These are phyloP conservation scores for Vicugna pacos DNA, from an alignment of 2,113 vertebrate genomes.

Conservation along the genomic window DNA sequence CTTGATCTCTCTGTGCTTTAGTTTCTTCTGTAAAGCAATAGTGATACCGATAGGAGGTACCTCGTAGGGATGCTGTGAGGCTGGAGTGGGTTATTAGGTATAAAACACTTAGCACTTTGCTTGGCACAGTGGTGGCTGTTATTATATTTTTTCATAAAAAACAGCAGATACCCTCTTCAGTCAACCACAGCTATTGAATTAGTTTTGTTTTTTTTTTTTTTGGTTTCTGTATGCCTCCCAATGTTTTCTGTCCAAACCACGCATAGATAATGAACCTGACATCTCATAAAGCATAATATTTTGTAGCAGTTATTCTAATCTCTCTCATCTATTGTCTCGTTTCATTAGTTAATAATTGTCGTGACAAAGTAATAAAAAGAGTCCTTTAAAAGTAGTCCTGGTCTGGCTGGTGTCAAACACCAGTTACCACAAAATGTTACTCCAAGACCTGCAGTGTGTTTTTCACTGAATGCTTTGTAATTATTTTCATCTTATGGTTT, in stretches of 20 bases:
- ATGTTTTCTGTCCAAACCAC: not conserved
- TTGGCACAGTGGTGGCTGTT: not conserved
- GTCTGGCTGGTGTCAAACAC: not conserved
- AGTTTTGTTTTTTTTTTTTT: not conserved
- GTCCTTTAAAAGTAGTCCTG: conserved; percentile 31
- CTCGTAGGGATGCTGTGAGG: not conserved
- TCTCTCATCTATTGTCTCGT: conserved; percentile 47
- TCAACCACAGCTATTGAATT: not conserved
- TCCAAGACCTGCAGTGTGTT: not conserved
- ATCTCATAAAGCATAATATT: conserved; percentile 28
- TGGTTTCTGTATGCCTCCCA: not conserved
- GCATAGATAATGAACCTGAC: conserved; percentile 22
- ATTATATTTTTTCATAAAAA: not conserved
- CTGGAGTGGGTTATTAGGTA: not conserved
- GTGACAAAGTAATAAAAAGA: conserved; percentile 57
- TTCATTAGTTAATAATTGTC: conserved; percentile 34
- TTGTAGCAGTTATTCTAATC: conserved; percentile 51
- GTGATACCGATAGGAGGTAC: not conserved
- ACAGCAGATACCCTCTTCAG: not conserved
- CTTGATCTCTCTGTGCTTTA: not conserved
- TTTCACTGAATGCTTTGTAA: not conserved
- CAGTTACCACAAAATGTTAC: not conserved
- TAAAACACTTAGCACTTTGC: not conserved
- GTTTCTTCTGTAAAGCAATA: not conserved
- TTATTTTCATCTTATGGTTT: conserved; percentile 24